Base-by-base conservation (phyloP, 2,888 invertebrate species). In the Hedychridium roseum region DNA sequence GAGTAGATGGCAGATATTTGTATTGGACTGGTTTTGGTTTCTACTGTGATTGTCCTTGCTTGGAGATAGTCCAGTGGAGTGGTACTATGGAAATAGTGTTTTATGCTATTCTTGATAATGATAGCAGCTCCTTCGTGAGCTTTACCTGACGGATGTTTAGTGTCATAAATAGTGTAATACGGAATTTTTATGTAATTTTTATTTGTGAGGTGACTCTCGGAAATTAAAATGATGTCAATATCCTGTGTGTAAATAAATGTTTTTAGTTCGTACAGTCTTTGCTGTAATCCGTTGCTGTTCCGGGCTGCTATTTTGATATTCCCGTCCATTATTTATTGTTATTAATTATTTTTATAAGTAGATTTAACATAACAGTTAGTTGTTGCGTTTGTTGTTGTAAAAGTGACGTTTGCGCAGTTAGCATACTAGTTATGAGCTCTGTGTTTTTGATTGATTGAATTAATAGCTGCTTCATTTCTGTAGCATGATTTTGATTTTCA, bases 111-210 rank as follows among this genome's bases (percentile, higher is more conserved):
- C n/a, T n/a, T n/a, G n/a, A n/a, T n/a, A n/a, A n/a, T n/a, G n/a
- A n/a, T n/a, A n/a, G 36, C 40, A 26, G 49, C 31, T 23, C 34
- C 46, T 23, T 43, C 46, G 15, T 43, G 39, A 9, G 46, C 56
- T 40, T 37, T 46, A 21, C 40, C 43, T 4, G 43, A 18, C 27
- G 46, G 52, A 18, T 55, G 46, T 9, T 23, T 30, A 3, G 43
- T 43, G 28, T 56, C 34, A 18, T 56, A 53, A 27, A 43, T 12
- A 15, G 42, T 48, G 35, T 36, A 53, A 26, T 17, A n/a, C 5
- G 5, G 9, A 3, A 36, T n/a, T 14, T 23, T 37, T 1, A 37
- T 7, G 9, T 23, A 23, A 6, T 6, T 23, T 23, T 23, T 23
- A 23, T 23, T 23, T 9, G 26, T 7, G 26, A 23, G 9, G 26